Evolutionary conservation across 1,140 invertebrate species (phyloP), one percentile per base, ranked within the genome.

Genomic region (Magallana gigas): DNA sequence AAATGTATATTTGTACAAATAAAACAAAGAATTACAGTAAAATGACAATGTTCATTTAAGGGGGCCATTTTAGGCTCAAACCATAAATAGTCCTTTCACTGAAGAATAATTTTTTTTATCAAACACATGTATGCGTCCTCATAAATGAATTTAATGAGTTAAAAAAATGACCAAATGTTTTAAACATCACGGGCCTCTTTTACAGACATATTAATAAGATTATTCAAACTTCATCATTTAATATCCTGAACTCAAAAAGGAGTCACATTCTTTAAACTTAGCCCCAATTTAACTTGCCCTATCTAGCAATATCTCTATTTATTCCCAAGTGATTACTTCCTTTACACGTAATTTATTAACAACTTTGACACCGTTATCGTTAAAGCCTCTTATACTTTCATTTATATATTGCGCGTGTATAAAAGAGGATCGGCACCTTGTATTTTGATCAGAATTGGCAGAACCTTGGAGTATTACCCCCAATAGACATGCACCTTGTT

Each of bases 251-350:
- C 8, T 29, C 68, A 29, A 76, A 11, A 23, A 11, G 18, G 23
- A 76, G 9, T 76, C 68, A 23, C 23, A 64, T 76, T 76, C 23
- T 76, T 36, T 29, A 29, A 29, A 76, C 68, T 76, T 14, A 8
- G 68, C 29, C 68, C 68, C 36, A 76, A 76, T 76, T 76, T 76
- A 76, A 36, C 68, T 76, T 29, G 68, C 23, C 68, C 68, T 76
- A 76, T 23, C 68, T 76, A 29, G 68, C 68, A 76, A 76, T 76
- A 76, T 76, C 23, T 76, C 29, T 76, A 76, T 76, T 29, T 76
- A 76, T 29, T 76, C 68, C 23, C 68, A 76, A 76, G 68, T 76
- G 68, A 76, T 76, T 36, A 76, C 68, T 76, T 76, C 68, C 68
- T 76, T 29, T 29, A 76, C 68, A 76, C 23, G 68, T 29, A 29